Conservation (phyloP, 2,113 vertebrate genomes). For the Seriola dumerili region DNA sequence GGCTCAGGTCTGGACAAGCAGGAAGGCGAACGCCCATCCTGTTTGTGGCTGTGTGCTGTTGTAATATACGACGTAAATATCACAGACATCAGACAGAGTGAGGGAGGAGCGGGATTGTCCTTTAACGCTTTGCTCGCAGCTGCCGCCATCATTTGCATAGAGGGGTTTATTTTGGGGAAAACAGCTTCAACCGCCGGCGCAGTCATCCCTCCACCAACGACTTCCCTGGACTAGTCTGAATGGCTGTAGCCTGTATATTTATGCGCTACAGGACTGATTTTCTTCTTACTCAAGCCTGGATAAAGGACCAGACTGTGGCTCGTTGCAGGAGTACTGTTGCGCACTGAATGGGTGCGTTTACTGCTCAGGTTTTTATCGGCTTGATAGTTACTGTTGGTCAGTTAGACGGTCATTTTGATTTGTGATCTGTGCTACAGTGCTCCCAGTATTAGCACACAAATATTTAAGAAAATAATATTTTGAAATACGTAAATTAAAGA, state of each 20-base stretch:
- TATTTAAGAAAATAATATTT: constrained; percentile 6
- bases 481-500: not conserved
- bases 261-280: not conserved
- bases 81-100: fast-evolving
- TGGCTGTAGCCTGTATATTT: not conserved
- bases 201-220: fast-evolving
- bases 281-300: not conserved
- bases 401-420: fast-evolving
- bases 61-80: constrained; percentile 19
- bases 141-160: constrained; percentile 52
- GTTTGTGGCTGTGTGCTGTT: not conserved
- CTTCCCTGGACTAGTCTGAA: not conserved
- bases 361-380: not conserved
- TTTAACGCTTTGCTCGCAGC: not conserved
- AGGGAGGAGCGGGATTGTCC: not conserved
- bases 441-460: not conserved
- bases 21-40: constrained; percentile 23
- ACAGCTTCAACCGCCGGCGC: constrained; percentile 43
- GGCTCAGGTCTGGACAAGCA: constrained; percentile 59
- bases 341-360: constrained; percentile 25
- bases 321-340: not conserved
- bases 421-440: not conserved
- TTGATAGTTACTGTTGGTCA: not conserved
- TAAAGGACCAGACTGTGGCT: constrained; percentile 11
- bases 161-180: constrained; percentile 58